Conservation (phyloP, 2,888 invertebrate genomes). For the Globia sparganii region DNA sequence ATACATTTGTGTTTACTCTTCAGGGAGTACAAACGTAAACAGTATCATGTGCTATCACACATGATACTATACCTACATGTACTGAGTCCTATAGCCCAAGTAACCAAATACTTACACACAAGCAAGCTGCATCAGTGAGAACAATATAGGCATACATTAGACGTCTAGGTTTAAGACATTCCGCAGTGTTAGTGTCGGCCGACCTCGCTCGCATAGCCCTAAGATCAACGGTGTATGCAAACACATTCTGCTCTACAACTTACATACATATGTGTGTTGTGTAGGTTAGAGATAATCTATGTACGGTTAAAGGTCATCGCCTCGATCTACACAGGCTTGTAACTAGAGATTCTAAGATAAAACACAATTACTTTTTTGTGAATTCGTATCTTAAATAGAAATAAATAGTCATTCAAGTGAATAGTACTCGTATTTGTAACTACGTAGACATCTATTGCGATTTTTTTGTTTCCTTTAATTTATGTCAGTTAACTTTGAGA, state of each 20-base stretch:
- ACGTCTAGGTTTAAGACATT: slow-evolving; percentile 24
- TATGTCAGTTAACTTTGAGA: neutral
- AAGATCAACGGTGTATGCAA: slow-evolving; percentile 27
- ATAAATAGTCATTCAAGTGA: neutral
- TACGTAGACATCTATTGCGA: neutral
- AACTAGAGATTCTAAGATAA: neutral
- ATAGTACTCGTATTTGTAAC: too few relatives aligned
- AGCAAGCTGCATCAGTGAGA: neutral
- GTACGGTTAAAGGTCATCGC: slow-evolving; percentile 11
- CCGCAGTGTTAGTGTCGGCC: slow-evolving; percentile 21
- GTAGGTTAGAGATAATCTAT: slow-evolving; percentile 1
- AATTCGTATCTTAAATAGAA: neutral
- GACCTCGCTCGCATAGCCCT: slow-evolving; percentile 16
- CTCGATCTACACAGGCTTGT: neutral
- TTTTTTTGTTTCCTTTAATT: neutral
- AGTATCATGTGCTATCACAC: too few relatives aligned
- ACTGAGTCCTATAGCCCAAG: neutral
- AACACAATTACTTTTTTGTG: neutral
- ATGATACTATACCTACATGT: neutral
- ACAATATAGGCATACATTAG: neutral
- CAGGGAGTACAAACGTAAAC: neutral
- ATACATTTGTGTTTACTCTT: neutral
- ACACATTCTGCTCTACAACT: slow-evolving; percentile 9
- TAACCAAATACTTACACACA: neutral
- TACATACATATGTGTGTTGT: neutral